Evolutionary conservation across 1,140 invertebrate genomes (phyloP), one percentile per base, ranked within the genome.

Genomic region (Asbolus verrucosus): DNA sequence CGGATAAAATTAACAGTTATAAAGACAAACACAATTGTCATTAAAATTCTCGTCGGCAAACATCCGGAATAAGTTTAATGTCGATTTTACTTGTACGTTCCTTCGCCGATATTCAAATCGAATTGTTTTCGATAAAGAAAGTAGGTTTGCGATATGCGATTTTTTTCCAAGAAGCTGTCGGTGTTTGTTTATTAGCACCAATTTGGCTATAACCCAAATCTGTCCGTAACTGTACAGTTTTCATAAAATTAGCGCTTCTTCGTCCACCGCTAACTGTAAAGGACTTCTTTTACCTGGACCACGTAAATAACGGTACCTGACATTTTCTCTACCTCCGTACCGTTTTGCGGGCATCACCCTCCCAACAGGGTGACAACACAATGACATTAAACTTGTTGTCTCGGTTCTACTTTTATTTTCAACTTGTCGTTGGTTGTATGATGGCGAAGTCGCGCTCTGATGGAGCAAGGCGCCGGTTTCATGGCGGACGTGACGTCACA

Each of bases 391-490:
- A 27, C 33, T 36, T n/a, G 9, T 13, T 6, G 11, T 21, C 21
- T 13, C 9, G 21, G 41, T 68, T 54, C 30, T 71, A 74, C 73
- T 74, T 74, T 74, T 74, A 69, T 73, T 74, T 74, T 74, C 73
- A 72, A 70, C 70, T 67, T 65, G 61, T 36, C 33, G 24, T 4
- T 27, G 24, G 24, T 67, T 63, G 11, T 59, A 13, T 6, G 21
- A 63, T 67, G 39, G 43, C 36, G 43, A 65, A 67, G 73, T 74
- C 46, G 46, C 71, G 73, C 73, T 74, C 73, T 72, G 73, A 15
- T 74, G 70, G 70, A 74, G 73, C 73, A 74, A 69, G 70, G 73
- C 67, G 73, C 70, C 70, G 67, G 67, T 74, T 71, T 61, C 24
- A 60, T 73, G 38, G 66, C 70, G 73, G 69, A 70, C 67, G 59